Evolutionary conservation across 2,888 invertebrate genomes (phyloP), one percentile per base, ranked within the genome.

Genomic region (Mamestra brassicae): DNA sequence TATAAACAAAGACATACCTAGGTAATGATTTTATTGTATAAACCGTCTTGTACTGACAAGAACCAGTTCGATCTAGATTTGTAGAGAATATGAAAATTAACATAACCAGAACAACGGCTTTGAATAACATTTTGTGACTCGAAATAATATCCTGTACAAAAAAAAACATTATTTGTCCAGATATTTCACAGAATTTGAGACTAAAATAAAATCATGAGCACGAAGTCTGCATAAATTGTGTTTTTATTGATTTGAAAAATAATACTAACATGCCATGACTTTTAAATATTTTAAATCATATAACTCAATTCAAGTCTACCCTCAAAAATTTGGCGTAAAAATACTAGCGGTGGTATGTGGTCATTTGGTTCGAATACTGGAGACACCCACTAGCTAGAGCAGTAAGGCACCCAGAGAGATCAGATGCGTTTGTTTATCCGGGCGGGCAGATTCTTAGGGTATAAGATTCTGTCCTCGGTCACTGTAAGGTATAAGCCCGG

Each of bases 81-180:
- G 17, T 26, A 4, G 11, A 45, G 1, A 60, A 50, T n/a, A 54
- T 54, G 5, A 34, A 34, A 71, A 74, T 71, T 81, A 71, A 38
- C 71, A 81, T 75, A 78, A 81, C 78, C 68, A 81, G 71, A 71
- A 65, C 10, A 50, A 26, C 36, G 10, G n/a, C 36, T 45, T 4
- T 45, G 26, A n/a, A 50, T 10, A 57, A 34, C 17, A 26, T 57
- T 52, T 55, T 60, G 8, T 60, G 36, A 42, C 26, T 69, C 38
- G 34, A 54, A 38, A 60, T 58, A 58, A 60, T 34, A 17, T 57
- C 61, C 36, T 36, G 54, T 42, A 66, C 1, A 77, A 71, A 76
- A 76, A 76, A 65, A 55, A n/a, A 36, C 7, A 15, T 55, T 11
- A 17, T 55, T 38, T 1, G 1, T 38, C 13, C 38, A 61, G 10